Evolutionary conservation across 2,113 vertebrate genomes (phyloP).

Genomic region (Anguilla rostrata): DNA sequence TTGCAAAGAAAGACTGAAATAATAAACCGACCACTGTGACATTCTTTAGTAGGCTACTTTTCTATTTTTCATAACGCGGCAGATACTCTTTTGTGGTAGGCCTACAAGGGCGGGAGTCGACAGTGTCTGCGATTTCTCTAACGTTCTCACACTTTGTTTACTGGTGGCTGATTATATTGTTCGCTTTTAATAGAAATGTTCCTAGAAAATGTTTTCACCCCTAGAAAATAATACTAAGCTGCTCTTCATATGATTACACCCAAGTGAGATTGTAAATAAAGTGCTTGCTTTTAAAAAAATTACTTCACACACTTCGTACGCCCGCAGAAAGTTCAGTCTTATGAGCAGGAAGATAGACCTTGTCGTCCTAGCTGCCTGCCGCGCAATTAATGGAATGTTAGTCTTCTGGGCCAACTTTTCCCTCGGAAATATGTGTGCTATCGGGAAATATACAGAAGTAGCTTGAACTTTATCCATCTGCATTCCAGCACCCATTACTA

Average conservation of each 20-base stretch:
- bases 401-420: slow-evolving; percentile 65
- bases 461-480: not conserved
- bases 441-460: slow-evolving; percentile 48
- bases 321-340: slow-evolving; percentile 73
- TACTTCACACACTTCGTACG: not conserved
- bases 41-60: slow-evolving; percentile 80
- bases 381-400: slow-evolving; percentile 77
- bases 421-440: slow-evolving; percentile 60
- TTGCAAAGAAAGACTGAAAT: slow-evolving; percentile 57
- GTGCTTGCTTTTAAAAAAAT: no score
- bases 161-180: slow-evolving; percentile 30
- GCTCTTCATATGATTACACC: slow-evolving; percentile 20
- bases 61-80: slow-evolving; percentile 93
- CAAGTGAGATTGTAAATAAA: not conserved
- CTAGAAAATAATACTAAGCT: slow-evolving; percentile 40
- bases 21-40: slow-evolving; percentile 96
- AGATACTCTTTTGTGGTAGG: slow-evolving; percentile 87
- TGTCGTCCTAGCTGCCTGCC: slow-evolving; percentile 74
- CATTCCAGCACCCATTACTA: not conserved
- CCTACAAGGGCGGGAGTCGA: slow-evolving; percentile 76
- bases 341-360: slow-evolving; percentile 69
- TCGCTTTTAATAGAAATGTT: slow-evolving; percentile 4
- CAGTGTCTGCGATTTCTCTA: slow-evolving; percentile 59
- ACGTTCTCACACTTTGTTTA: slow-evolving; percentile 44
- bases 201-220: not conserved